Evolutionary conservation across 2,797 vertebrate species (phyloP).

Genomic region (Karalla daura): DNA sequence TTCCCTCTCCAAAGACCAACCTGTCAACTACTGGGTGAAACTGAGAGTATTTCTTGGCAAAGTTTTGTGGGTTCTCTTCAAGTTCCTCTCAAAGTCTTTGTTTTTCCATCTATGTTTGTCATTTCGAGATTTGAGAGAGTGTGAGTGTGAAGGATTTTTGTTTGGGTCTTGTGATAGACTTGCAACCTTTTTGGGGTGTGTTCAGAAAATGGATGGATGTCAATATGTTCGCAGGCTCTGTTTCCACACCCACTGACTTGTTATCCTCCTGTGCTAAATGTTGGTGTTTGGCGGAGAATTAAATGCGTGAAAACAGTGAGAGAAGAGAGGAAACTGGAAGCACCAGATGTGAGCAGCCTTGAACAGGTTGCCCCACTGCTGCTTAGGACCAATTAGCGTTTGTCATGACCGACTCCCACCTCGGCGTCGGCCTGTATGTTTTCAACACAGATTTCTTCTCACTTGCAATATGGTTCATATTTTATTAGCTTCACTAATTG

Average conservation of each 20-base stretch:
- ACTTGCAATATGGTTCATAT: conserved; percentile 74
- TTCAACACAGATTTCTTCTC: conserved; percentile 70
- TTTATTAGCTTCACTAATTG: conserved; percentile 74
- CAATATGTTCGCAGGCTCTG: conserved; percentile 23
- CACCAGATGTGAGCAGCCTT: conserved; percentile 68
- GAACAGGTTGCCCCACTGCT: conserved; percentile 73
- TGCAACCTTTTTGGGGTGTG: too few relatives aligned
- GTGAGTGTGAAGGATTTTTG: too few relatives aligned
- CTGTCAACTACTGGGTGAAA: too few relatives aligned
- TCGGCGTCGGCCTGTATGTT: conserved; percentile 48
- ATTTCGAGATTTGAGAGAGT: too few relatives aligned
- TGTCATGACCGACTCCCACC: conserved; percentile 65
- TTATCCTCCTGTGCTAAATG: conserved; percentile 47
- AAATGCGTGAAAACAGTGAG: conserved; percentile 45
- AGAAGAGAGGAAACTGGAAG: conserved; percentile 29
- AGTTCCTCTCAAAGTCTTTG: too few relatives aligned
- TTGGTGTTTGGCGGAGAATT: conserved; percentile 55
- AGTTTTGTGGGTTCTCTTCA: too few relatives aligned
- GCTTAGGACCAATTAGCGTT: conserved; percentile 74
- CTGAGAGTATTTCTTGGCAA: too few relatives aligned
- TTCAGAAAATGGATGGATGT: too few relatives aligned
- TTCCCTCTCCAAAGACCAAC: too few relatives aligned
- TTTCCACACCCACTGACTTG: conserved; percentile 29
- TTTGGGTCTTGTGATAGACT: too few relatives aligned
- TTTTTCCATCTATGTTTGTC: too few relatives aligned